Base-by-base conservation (phyloP, 2,888 invertebrate genomes). In the Myopa tessellatipennis region DNA sequence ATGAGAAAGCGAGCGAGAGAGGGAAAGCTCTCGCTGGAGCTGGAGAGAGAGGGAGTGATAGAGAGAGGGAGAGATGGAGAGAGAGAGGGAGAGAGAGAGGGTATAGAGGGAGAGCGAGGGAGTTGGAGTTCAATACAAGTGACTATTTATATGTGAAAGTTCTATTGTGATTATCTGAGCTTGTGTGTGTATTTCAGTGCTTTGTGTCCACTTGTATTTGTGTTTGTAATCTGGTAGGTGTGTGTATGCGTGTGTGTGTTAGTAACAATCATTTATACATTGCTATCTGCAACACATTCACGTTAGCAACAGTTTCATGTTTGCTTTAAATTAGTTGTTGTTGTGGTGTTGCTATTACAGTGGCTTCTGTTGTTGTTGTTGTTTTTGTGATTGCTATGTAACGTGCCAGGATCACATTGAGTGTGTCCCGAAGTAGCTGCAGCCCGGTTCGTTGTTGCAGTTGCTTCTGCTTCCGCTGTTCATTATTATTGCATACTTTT, bases 401-500 rank as follows among this genome's bases (percentile, higher is more conserved):
- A 26, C 12, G 26, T 36, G 34, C 10, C 36, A 8, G 36, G n/a
- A 4, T 34, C 14, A 34, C 26, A 58, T 26, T 26, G 34, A 18
- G 10, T 61, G 16, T 8, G n/a, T 61, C 3, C n/a, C 16, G 18
- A n/a, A 58, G 58, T 16, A n/a, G 58, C 4, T 14, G 52, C 14
- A 14, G 52, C 52, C 10, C 14, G 8, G 52, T 1, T 8, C 8
- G 52, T 3, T 52, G 52, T 52, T 26, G 26, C 2, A 1, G 45
- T 45, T 45, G 45, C 45, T 8, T 10, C 1, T 45, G 10, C 10
- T 45, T 10, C 45, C 6, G 40, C 1, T 6, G 18, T 12, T n/a
- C 63, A 74, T 74, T 50, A 65, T 65, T 67, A 74, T 67, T 67
- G 65, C 74, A 65, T 74, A 74, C 55, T 74, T 74, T 67, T 74